Conservation (phyloP, 2,888 invertebrate genomes). For the Ichneumoninae sp. region DNA sequence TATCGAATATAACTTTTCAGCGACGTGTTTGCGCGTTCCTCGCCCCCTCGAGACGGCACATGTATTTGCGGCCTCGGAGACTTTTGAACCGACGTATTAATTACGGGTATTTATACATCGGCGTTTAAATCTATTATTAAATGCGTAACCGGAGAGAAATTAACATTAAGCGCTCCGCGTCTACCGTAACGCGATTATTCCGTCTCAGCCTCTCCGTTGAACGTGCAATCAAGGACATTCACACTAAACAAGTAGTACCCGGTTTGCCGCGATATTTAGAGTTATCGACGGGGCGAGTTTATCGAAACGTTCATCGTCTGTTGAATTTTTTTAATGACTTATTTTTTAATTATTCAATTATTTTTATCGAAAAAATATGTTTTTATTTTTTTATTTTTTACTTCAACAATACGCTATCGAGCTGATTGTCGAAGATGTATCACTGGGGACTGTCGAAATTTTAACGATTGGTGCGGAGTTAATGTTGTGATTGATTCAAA, state of each 20-base stretch:
- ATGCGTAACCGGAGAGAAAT: background rate
- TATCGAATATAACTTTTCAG: background rate
- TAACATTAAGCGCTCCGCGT: background rate
- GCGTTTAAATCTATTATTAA: background rate
- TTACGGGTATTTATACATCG: slow-evolving; percentile 1
- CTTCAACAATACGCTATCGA: background rate
- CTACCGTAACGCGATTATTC: slow-evolving; percentile 11
- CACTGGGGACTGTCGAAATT: background rate
- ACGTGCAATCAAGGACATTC: slow-evolving; percentile 33
- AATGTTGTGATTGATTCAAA: background rate
- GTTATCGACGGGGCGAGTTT: slow-evolving; percentile 25
- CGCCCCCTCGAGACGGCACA: background rate
- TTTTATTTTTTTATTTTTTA: slow-evolving; percentile 14
- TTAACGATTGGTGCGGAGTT: background rate
- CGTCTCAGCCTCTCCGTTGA: slow-evolving; percentile 12
- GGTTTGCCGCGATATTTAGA: background rate
- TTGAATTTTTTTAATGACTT: slow-evolving; percentile 10
- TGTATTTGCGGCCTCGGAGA: slow-evolving; percentile 7
- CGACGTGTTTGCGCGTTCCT: background rate
- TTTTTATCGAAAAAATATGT: slow-evolving; percentile 12
- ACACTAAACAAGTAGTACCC: slow-evolving; percentile 32
- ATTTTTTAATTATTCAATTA: background rate
- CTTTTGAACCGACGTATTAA: slow-evolving; percentile 11
- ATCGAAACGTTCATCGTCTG: slow-evolving; percentile 31
- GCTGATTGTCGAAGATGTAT: slow-evolving; percentile 6